Conservation (phyloP, 1,140 invertebrate genomes). For the Cotesia glomerata region DNA sequence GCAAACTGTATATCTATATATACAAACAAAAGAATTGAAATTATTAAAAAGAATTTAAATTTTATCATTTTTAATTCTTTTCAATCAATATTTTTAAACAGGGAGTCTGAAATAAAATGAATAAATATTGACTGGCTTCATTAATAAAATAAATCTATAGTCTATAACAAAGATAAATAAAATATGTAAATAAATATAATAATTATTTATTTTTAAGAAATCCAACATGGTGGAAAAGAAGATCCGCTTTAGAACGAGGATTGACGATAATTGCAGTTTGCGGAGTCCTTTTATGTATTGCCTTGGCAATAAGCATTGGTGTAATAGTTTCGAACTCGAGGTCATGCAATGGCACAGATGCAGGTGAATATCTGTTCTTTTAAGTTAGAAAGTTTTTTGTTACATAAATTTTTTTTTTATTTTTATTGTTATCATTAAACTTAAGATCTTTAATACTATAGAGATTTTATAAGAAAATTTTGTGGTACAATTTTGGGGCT, state of each 20-base stretch:
- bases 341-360: constrained; percentile 36
- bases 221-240: constrained; percentile 85
- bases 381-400: neutral
- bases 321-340: constrained; percentile 59
- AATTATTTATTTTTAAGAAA: constrained; percentile 68
- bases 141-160: too few species aligned
- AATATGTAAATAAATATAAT: neutral
- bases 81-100: too few species aligned
- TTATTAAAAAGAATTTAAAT: too few species aligned
- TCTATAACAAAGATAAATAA: too few species aligned
- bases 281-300: constrained; percentile 69
- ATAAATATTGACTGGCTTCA: too few species aligned
- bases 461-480: too few species aligned
- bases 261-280: constrained; percentile 72
- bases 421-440: neutral
- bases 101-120: too few species aligned
- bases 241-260: constrained; percentile 78
- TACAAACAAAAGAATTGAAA: too few species aligned
- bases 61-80: too few species aligned
- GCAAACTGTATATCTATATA: too few species aligned
- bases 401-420: neutral
- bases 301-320: constrained; percentile 72
- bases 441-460: too few species aligned
- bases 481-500: too few species aligned
- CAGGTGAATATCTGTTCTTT: constrained; percentile 25